Evolutionary conservation across 2,113 vertebrate species (phyloP).

Genomic region (Illadopsis cleaveri): DNA sequence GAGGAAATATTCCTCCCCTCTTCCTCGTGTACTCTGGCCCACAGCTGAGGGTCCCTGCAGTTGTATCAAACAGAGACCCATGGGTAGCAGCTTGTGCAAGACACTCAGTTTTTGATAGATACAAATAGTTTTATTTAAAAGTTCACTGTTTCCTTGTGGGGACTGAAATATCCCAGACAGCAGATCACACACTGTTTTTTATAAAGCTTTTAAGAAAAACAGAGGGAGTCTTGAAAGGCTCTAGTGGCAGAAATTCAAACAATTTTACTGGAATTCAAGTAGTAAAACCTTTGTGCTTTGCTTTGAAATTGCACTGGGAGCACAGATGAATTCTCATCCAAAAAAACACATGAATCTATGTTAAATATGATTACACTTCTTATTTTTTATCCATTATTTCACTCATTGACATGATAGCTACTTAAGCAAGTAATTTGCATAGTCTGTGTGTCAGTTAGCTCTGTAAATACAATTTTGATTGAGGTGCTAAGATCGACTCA

Average conservation of each 20-base stretch:
- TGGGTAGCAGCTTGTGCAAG: background rate
- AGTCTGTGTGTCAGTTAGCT: background rate
- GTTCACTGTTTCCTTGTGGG: background rate
- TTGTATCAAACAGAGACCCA: fast-evolving
- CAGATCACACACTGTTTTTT: background rate
- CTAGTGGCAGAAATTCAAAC: background rate
- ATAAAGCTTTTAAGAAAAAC: background rate
- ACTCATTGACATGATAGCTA: background rate
- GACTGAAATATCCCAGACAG: background rate
- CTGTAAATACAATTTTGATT: background rate
- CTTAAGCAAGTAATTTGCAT: background rate
- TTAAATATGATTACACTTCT: background rate
- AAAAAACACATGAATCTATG: background rate
- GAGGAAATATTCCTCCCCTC: background rate
- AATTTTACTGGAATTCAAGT: background rate
- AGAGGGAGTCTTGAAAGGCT: background rate
- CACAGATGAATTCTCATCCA: background rate
- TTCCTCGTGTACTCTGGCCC: fast-evolving
- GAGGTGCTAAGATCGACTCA: background rate
- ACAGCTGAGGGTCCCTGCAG: background rate
- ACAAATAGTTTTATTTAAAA: background rate
- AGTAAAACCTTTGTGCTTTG: background rate
- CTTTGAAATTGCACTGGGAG: background rate
- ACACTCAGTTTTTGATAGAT: background rate
- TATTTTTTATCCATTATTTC: background rate